Conservation (phyloP, 2,113 vertebrate genomes). For the Nicator chloris region DNA sequence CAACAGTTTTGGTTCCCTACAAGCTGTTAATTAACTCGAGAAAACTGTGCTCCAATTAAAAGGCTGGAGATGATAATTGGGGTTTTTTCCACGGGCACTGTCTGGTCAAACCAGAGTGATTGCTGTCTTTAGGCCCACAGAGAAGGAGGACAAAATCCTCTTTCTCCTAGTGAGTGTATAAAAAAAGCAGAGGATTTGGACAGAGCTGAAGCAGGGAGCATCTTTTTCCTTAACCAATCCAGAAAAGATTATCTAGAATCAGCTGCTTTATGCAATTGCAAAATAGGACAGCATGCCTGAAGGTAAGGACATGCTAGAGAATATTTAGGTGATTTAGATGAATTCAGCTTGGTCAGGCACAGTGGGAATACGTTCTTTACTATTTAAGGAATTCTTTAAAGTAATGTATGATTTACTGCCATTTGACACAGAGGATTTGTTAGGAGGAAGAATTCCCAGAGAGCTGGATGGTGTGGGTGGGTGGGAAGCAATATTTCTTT, state of each 20-base stretch:
- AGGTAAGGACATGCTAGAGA: not conserved
- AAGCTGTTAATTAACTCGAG: not conserved
- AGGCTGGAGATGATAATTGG: not conserved
- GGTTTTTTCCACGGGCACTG: not conserved
- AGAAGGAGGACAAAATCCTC: not conserved
- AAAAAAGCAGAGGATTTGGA: not conserved
- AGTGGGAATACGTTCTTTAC: not conserved
- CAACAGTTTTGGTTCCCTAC: not conserved
- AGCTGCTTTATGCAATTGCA: not conserved
- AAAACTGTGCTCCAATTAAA: not conserved
- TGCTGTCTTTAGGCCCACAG: not conserved
- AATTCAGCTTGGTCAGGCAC: not conserved
- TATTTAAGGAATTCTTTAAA: not conserved
- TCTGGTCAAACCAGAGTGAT: not conserved
- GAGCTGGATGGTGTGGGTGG: not conserved
- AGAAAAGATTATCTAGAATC: not conserved
- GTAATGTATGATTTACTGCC: not conserved
- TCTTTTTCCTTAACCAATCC: not conserved
- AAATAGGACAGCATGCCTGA: not conserved
- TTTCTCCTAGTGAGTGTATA: not conserved
- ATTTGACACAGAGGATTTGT: not conserved
- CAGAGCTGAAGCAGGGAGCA: not conserved
- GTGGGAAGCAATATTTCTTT: not conserved
- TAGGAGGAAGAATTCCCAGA: not conserved
- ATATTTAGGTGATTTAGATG: not conserved